These are phyloP conservation scores for Acrossocheilus wenchowensis DNA, from an alignment of 2,797 vertebrate species.

Conservation along the genomic window DNA sequence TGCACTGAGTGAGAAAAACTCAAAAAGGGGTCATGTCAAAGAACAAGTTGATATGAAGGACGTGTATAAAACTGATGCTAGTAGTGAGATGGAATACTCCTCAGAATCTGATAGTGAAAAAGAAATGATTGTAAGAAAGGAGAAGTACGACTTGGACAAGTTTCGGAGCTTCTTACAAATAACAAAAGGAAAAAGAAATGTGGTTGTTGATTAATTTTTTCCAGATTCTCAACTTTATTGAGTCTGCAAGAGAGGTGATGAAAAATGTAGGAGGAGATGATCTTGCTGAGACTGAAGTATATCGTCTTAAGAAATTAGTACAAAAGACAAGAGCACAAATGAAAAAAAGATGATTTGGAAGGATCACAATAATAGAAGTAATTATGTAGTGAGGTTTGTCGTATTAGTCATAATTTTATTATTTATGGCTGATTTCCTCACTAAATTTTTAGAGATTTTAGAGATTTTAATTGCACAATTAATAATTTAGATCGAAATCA, in stretches of 20 bases:
- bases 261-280: neutral
- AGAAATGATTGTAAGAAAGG: neutral
- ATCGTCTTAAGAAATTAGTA: neutral
- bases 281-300: neutral
- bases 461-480: no score
- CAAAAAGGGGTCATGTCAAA: neutral
- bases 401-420: neutral
- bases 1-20: neutral
- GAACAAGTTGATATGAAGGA: neutral
- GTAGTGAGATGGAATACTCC: neutral
- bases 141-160: neutral
- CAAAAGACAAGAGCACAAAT: neutral
- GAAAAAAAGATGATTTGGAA: neutral
- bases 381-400: neutral
- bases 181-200: neutral
- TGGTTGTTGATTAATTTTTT: neutral
- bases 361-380: neutral
- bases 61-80: neutral
- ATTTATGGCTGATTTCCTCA: neutral
- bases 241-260: neutral
- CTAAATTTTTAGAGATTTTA: neutral
- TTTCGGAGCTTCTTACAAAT: neutral
- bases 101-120: neutral
- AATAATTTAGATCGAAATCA: neutral
- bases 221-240: neutral